phyloP scores from a whole-genome alignment of 2,797 vertebrate species.

The Limosa lapponica region DNA sequence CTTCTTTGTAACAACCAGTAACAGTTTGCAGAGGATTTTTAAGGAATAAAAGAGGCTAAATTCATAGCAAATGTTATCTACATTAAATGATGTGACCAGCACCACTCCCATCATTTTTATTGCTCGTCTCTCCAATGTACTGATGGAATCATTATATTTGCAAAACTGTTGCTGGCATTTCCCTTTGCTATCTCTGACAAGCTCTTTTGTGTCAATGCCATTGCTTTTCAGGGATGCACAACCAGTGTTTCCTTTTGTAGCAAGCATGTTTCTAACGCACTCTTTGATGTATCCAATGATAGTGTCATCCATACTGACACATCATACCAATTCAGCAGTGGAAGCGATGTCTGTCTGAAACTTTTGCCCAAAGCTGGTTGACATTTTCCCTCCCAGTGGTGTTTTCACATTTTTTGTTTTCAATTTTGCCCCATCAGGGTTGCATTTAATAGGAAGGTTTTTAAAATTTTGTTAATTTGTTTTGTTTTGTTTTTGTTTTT shows the following conservation, averaged over 20 bases:
- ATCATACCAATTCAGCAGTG: not conserved
- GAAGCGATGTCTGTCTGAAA: not conserved
- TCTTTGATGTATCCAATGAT: conserved; percentile 35
- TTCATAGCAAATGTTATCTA: not conserved
- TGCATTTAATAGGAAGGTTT: not conserved
- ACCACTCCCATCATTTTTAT: not conserved
- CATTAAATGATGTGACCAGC: not conserved
- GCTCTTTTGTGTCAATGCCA: not conserved
- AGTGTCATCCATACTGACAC: conserved; percentile 6
- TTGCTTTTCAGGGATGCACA: conserved; percentile 13
- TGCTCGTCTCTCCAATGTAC: not conserved
- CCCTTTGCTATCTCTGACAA: conserved; percentile 33
- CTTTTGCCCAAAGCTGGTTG: conserved; percentile 9
- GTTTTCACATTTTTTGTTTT: not conserved
- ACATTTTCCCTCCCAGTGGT: not conserved
- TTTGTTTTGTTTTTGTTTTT: too few relatives aligned
- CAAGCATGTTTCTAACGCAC: not conserved
- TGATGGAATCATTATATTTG: conserved; percentile 8
- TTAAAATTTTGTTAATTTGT: not conserved
- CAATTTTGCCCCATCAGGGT: accelerated
- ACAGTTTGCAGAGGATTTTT: not conserved
- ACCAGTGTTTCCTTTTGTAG: not conserved
- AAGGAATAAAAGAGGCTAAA: not conserved
- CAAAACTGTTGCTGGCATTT: conserved; percentile 16
- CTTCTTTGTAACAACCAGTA: not conserved